Base-by-base conservation (phyloP, 2,113 vertebrate genomes). In the Pandion haliaetus region DNA sequence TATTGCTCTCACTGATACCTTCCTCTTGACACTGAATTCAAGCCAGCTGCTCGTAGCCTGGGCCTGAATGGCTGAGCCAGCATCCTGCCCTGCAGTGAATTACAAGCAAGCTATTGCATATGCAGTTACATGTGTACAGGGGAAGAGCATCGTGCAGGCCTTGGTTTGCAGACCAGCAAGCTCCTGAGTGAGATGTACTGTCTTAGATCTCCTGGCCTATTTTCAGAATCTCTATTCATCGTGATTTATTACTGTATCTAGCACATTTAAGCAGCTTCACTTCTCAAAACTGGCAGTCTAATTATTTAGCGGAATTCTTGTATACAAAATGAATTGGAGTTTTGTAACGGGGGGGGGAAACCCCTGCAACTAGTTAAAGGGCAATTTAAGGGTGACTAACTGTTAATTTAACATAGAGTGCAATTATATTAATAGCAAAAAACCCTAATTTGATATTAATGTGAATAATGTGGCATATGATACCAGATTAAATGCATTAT, bases 41-140 rank as follows among this genome's bases (percentile, higher is more conserved):
- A 57, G 34, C 34, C 71, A 90, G 44, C 15, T 80, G 34, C 57
- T 91, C 6, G 1, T 28, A 88, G 36, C 20, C 34, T 2, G 6
- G 67, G 42, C 13, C 23, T 40, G 18, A 74, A 32, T 10, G 63
- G 76, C 32, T 62, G 55, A 93, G 63, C 14, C 76, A 83, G 47
- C 47, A 71, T 40, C 58, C 86, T n/a, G 17, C 47, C 28, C 42
- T 52, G 67, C 66, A 45, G n/a, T 20, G 47, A 45, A 65, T 31
- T 34, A 59, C 32, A 45, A 69, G 28, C 0, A 0, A 88, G 20
- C 32, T 76, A 14, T 32, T 47, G 49, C 49, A 63, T 45, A 52
- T 58, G 38, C 2, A 1, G 47, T 79, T 58, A 32, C 14, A 32
- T 2, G 11, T 1, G 3, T 45, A 65, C 12, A 4, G 3, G 32